Evolutionary conservation across 2,888 invertebrate species (phyloP), one percentile per base, ranked within the genome.

Genomic region (Sarcophaga rosellei): DNA sequence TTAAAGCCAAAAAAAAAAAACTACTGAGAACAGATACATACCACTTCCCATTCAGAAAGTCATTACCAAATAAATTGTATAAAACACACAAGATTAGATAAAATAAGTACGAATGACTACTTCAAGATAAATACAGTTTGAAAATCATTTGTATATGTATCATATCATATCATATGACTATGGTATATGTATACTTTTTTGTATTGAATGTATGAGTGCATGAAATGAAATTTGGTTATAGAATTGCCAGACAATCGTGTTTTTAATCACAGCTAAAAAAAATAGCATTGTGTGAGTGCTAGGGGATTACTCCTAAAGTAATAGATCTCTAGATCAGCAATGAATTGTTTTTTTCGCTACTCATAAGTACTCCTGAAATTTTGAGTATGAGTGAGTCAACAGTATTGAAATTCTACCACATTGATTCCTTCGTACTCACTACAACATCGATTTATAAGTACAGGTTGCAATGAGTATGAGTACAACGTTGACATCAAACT

Each of bases 71-170:
- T 35, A 35, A 35, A 35, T 35, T 21, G 59, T 77, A 68, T 23
- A 45, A 59, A 53, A 45, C 47, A 62, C 63, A 78, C 35, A 70
- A 62, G 53, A 70, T 78, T 69, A 70, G 62, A 75, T 75, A 65
- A 75, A 75, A 47, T 75, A 23, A 65, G 65, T 63, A 74, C n/a
- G 8, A 75, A 75, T 3, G n/a, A 65, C 23, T 75, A 53, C 59
- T 72, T 44, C 11, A 59, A 21, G 45, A n/a, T 59, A n/a, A 5
- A 20, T n/a, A 72, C 10, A 12, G 12, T 70, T 10, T 65, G 35
- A 8, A 72, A 35, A 25, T 23, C 69, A 68, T n/a, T 10, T 35
- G 35, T 25, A 15, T 21, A 65, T 35, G 17, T 35, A 44, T 35
- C 44, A 65, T n/a, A 44, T 53, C 15, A 3, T 53, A 53, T 0